A percentile compares a stretch with the other conserved stretches of the same genome.
Conservation (phyloP, 2,113 vertebrate species). For the Phyllostomus hastatus region DNA sequence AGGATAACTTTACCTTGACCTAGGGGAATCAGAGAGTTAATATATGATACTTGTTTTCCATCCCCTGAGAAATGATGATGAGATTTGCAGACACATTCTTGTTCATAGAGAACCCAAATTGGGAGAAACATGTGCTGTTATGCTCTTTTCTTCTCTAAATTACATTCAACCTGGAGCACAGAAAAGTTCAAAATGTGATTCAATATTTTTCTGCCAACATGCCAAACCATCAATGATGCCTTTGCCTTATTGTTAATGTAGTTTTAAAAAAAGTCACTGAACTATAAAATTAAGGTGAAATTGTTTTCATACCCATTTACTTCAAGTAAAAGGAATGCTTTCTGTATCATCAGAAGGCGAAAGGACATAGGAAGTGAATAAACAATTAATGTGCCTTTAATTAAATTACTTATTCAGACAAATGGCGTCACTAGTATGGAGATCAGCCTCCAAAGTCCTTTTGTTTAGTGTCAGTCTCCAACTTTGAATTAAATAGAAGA, state of each 20-base stretch:
- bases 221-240: background rate
- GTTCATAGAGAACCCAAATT: background rate
- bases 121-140: background rate
- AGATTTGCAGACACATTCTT: conserved; percentile 14
- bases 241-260: background rate
- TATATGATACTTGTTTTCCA: background rate
- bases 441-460: background rate
- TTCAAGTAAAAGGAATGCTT: background rate
- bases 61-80: background rate
- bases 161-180: background rate
- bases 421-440: background rate
- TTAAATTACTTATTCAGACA: background rate
- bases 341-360: background rate
- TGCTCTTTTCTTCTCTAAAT: background rate
- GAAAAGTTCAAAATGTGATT: background rate
- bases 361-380: background rate
- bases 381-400: background rate
- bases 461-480: background rate
- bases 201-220: background rate
- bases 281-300: background rate
- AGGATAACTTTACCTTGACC: background rate
- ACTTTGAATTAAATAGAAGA: background rate
- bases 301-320: background rate
- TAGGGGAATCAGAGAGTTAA: background rate
- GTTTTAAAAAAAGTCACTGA: background rate